Base-by-base conservation (phyloP, 2,113 vertebrate genomes). In the Elachura formosa region DNA sequence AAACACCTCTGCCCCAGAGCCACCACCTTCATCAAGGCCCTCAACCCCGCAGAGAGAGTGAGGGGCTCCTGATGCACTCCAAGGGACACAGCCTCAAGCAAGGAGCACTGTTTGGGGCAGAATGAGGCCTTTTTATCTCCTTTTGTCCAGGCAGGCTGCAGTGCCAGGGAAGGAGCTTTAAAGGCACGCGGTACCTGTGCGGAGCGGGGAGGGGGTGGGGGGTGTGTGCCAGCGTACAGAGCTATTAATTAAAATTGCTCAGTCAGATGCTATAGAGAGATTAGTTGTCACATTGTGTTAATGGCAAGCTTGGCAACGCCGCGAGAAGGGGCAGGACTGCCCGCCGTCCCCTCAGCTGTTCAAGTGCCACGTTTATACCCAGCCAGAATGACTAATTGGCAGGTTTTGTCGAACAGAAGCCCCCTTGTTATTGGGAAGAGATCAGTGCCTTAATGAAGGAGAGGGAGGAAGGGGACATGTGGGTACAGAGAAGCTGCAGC, bases 281-380 rank as follows among this genome's bases (percentile, higher is more conserved):
- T 98, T 97, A 97, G 97, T 98, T 98, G 98, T 98, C 98, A 98
- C 97, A 97, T 98, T 98, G 98, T 97, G 97, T 98, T 98, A 98
- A 98, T 98, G 97, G 97, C 96, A 97, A 97, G 97, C 97, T 96
- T 95, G 94, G 97, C 96, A 96, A 96, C 68, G 58, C 97, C 28
- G 95, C 18, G 48, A 95, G 97, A 97, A 98, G 97, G 97, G 96
- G 96, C 97, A 96, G 90, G 97, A 96, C 98, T 97, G 96, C 98
- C 98, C 80, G 97, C 97, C 80, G 97, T 90, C 97, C 97, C 80
- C 91, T 98, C 98, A 98, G 98, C 98, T 98, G 98, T 96, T 98
- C 97, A 89, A 96, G 97, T 62, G 96, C 95, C 88, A 89, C 61
- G 56, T 79, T 85, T 93, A 94, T 95, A 96, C 96, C 95, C 94